A percentile compares a stretch with the other conserved stretches of the same genome.
phyloP scores from a whole-genome alignment of 1,140 invertebrate species.

The Paramacrobiotus metropolitanus region DNA sequence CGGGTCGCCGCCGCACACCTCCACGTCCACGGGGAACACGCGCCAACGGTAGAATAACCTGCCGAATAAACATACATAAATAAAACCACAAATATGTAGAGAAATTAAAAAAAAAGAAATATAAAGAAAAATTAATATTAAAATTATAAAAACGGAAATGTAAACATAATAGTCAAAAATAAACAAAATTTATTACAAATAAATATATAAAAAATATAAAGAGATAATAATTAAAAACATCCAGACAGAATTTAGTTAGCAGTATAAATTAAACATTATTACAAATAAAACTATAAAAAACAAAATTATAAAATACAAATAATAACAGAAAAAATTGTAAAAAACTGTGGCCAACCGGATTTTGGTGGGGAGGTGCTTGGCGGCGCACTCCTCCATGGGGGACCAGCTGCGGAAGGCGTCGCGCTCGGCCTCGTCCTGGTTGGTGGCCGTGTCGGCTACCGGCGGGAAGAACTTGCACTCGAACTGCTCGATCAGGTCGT shows the following conservation, averaged over 20 bases:
- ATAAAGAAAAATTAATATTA: too few relatives aligned
- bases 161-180: neutral
- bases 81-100: too few relatives aligned
- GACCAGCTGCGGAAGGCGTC: neutral
- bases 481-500: constrained; percentile 2
- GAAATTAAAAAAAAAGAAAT: too few relatives aligned
- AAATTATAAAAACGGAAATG: neutral
- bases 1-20: neutral
- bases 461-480: constrained; percentile 1
- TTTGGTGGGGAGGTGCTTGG: neutral
- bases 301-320: neutral
- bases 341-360: neutral
- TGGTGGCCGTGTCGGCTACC: neutral
- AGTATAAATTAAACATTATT: too few relatives aligned
- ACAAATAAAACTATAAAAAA: neutral
- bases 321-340: neutral
- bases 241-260: too few relatives aligned
- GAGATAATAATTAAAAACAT: too few relatives aligned
- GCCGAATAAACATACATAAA: neutral
- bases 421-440: neutral
- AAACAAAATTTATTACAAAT: neutral
- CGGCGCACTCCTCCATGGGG: neutral
- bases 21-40: neutral
- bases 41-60: neutral
- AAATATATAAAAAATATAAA: neutral